phyloP scores from a whole-genome alignment of 64 coral and sea anemone genomes.

The Montipora sp. region DNA sequence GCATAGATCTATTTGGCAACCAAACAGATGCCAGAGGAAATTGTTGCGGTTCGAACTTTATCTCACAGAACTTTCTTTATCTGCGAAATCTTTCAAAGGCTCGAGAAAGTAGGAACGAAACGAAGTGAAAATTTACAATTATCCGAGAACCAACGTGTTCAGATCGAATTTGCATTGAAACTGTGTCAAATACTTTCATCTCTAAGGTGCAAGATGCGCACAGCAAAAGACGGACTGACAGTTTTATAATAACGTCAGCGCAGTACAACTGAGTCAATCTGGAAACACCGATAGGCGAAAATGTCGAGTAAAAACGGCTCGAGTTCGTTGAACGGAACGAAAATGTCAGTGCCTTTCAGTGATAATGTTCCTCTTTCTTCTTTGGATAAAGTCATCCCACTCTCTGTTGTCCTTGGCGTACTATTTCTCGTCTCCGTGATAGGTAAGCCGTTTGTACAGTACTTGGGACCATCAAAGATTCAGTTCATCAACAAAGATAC shows the following conservation, averaged over 20 bases:
- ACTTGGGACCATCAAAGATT: too few relatives aligned
- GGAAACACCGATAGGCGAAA: neutral
- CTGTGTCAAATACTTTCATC: conserved; percentile 27
- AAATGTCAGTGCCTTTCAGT: neutral
- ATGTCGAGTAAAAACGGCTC: neutral
- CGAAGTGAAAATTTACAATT: neutral
- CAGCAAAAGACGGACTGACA: too few relatives aligned
- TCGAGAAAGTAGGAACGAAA: neutral
- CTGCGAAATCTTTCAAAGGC: too few relatives aligned
- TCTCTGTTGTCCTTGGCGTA: conserved; percentile 45
- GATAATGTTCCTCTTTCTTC: neutral
- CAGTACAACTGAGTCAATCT: neutral
- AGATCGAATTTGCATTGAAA: conserved; percentile 3
- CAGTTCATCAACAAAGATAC: too few relatives aligned
- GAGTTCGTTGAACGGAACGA: neutral
- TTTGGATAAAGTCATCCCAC: conserved; percentile 18
- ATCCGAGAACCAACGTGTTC: neutral
- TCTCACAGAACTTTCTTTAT: neutral
- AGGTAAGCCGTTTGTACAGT: neutral
- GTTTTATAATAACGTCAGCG: too few relatives aligned
- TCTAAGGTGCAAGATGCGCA: neutral
- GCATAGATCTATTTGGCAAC: conserved; percentile 25
- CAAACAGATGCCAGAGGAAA: neutral
- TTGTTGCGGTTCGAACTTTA: neutral
- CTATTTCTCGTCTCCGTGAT: conserved; percentile 43